These are phyloP conservation scores for Dynastes grantii DNA, from an alignment of 2,888 invertebrate species.

Conservation along the genomic window DNA sequence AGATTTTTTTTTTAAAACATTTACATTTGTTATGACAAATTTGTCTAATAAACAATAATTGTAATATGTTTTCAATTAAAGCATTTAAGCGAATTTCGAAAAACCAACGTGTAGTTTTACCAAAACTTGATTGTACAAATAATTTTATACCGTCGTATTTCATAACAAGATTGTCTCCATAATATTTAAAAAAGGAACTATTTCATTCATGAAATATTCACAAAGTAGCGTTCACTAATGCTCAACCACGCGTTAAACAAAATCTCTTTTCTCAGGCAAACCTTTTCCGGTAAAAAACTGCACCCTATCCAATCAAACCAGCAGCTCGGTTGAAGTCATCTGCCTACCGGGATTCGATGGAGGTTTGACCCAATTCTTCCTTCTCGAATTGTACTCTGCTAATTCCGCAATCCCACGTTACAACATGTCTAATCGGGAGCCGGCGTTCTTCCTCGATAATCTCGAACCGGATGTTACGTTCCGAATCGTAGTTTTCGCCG, in stretches of 20 bases:
- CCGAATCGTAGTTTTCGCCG: conserved; percentile 83
- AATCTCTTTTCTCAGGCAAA: conserved; percentile 75
- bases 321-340: conserved; percentile 83
- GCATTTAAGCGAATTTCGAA: too few relatives aligned
- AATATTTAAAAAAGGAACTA: too few relatives aligned
- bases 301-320: conserved; percentile 87
- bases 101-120: too few relatives aligned
- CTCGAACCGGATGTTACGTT: conserved; percentile 86
- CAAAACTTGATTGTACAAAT: too few relatives aligned
- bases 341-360: conserved; percentile 92
- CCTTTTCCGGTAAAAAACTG: conserved; percentile 91
- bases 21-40: too few relatives aligned
- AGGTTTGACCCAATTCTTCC: conserved; percentile 89
- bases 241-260: background rate
- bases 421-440: conserved; percentile 79
- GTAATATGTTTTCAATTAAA: too few relatives aligned
- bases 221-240: background rate
- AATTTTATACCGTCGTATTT: too few relatives aligned
- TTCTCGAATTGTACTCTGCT: conserved; percentile 82
- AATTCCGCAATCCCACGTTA: conserved; percentile 71
- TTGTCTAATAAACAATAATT: too few relatives aligned
- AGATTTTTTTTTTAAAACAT: too few relatives aligned
- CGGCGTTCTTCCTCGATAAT: conserved; percentile 84
- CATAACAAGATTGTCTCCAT: too few relatives aligned
- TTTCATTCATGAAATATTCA: background rate